phyloP scores from a whole-genome alignment of 2,797 vertebrate species.

The Halcyon badia region DNA sequence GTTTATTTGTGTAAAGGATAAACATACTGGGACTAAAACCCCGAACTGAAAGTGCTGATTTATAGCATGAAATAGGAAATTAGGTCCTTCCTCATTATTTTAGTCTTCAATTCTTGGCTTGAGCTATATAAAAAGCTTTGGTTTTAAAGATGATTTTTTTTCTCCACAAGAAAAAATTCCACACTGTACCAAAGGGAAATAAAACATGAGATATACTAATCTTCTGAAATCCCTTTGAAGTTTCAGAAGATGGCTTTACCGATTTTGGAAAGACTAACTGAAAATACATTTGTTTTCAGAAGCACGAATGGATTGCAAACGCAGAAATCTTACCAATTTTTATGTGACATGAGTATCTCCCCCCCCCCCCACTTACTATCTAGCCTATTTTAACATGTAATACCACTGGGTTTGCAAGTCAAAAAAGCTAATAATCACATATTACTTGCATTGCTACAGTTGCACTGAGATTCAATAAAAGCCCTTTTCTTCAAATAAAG shows the following conservation, averaged over 20 bases:
- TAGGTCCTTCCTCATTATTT: neutral
- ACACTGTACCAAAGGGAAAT: neutral
- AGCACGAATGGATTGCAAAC: neutral
- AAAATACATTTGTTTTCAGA: neutral
- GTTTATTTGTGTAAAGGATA: neutral
- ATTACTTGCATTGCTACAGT: neutral
- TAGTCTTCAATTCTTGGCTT: neutral
- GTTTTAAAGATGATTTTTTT: neutral
- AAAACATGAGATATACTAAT: neutral
- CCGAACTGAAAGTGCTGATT: neutral
- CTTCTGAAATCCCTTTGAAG: neutral
- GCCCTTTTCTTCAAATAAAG: neutral
- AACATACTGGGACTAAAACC: neutral
- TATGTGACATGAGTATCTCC: neutral
- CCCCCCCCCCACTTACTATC: rapidly evolving
- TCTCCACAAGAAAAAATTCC: neutral
- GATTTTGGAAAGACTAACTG: neutral
- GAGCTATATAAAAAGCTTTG: neutral
- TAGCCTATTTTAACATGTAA: neutral
- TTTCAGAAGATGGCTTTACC: neutral
- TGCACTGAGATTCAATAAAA: neutral
- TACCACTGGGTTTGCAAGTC: neutral
- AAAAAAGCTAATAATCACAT: neutral
- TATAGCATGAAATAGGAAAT: neutral
- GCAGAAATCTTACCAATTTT: neutral